Base-by-base conservation (phyloP, 2,797 vertebrate species). In the Bovichtus diacanthus region DNA sequence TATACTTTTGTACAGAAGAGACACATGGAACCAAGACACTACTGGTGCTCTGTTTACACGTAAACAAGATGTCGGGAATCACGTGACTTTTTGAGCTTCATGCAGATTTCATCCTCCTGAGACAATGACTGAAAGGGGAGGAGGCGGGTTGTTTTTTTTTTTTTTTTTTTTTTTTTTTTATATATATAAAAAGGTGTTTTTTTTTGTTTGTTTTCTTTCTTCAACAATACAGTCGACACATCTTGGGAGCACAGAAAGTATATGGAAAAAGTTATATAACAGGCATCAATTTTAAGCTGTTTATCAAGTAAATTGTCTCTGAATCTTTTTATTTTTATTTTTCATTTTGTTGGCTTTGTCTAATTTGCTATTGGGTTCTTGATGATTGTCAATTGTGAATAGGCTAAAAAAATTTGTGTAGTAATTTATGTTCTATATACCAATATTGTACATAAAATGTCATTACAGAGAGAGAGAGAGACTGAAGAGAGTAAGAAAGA, bases 1-100 rank as follows among this genome's bases (percentile, higher is more conserved):
- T 98, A 96, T 98, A 97, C 96, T 95, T 97, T 97, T 97, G 96
- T 98, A 98, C 9, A 92, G 95, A 96, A 93, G 92, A 96, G 94
- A 96, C 92, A 86, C 94, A 93, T 92, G 92, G 94, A 95, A 92
- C 86, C 94, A 91, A 95, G 97, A 97, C 95, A 95, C 96, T 96
- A 97, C 96, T 96, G 96, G 96, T 97, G 96, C 95, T 95, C 93
- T 95, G 96, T 97, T 97, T 96, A 97, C 96, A 96, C 85, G 66
- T 92, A 86, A 93, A 93, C 92, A 90, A 86, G 94, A 93, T 90
- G 93, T 93, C 87, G 85, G 87, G 92, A 71, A 70, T 87, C 86
- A 81, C 73, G 39, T 70, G 77, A 85, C 59, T 87, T 90, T 90
- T 80, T 74, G 34, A 80, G 62, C 82, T 85, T 79, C 64, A 41